A percentile compares a stretch with the other conserved stretches of the same genome.
Conservation (phyloP, 1,140 invertebrate species). For the Dendrolimus punctatus region DNA sequence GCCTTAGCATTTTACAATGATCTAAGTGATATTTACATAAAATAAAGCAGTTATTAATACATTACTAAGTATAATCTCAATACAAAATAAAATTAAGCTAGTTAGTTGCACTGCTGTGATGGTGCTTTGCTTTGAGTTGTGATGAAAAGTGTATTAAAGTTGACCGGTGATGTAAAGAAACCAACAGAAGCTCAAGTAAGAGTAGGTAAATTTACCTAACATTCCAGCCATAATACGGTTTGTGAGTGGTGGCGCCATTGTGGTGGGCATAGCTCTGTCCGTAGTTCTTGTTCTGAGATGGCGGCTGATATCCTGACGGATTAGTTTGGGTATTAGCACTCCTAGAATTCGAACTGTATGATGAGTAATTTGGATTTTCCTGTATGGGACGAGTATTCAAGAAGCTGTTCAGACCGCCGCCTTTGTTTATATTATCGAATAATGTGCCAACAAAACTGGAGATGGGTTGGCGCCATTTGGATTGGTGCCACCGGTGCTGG, state of each 20-base stretch:
- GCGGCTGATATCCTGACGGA: conserved; percentile 48
- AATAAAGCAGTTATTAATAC: no score
- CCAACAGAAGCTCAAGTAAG: conserved; percentile 21
- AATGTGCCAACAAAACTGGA: conserved; percentile 56
- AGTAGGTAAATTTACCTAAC: conserved; percentile 58
- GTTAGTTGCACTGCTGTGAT: no score
- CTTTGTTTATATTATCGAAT: conserved; percentile 50
- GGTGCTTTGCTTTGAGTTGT: no score
- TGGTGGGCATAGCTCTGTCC: conserved; percentile 37
- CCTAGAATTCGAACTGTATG: conserved; percentile 48
- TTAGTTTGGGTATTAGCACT: conserved; percentile 52
- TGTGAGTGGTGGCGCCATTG: conserved; percentile 44
- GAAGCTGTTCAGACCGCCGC: conserved; percentile 37
- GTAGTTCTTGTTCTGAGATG: conserved; percentile 53
- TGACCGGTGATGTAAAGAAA: no score
- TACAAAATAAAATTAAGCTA: no score
- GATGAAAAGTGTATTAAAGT: no score
- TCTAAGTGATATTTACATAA: no score
- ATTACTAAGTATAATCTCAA: no score
- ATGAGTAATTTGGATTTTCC: conserved; percentile 58
- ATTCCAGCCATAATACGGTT: conserved; percentile 62
- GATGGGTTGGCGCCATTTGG: conserved; percentile 15
- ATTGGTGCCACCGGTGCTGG: conserved; percentile 5
- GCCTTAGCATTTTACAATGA: no score
- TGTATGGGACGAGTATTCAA: conserved; percentile 58